These are phyloP conservation scores for Eptesicus fuscus DNA, from an alignment of 2,113 vertebrate species.

Conservation along the genomic window DNA sequence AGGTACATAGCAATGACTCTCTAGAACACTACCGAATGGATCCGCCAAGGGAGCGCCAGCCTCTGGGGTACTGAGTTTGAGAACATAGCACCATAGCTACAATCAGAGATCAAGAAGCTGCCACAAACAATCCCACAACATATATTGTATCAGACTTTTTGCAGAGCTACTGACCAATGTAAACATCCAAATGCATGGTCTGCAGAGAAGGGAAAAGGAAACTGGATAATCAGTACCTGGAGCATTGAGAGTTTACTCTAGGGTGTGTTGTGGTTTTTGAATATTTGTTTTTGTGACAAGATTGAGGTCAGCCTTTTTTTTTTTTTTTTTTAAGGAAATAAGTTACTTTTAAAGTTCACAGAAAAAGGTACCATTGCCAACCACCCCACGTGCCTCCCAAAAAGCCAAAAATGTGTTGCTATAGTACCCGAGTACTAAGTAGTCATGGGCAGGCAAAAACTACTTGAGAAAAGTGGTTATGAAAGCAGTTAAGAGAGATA, in stretches of 20 bases:
- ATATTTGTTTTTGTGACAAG: slow-evolving; percentile 39
- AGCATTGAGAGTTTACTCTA: neutral
- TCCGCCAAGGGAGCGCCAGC: neutral
- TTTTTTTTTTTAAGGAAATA: neutral
- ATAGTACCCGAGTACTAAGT: neutral
- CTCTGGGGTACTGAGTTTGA: neutral
- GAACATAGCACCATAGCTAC: neutral
- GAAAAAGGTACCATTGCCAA: neutral
- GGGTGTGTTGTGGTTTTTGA: neutral
- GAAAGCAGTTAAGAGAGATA: neutral
- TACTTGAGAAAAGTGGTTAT: neutral
- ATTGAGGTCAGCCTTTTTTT: neutral
- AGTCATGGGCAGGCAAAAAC: neutral
- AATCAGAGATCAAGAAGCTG: neutral
- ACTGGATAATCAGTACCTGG: neutral
- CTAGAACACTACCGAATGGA: neutral
- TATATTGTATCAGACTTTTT: neutral
- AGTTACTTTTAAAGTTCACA: slow-evolving; percentile 37
- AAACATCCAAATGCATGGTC: neutral
- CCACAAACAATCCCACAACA: neutral
- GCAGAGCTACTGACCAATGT: neutral
- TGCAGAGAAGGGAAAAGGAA: neutral
- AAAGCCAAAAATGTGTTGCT: neutral
- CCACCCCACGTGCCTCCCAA: rapidly evolving
- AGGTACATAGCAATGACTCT: neutral